These are phyloP conservation scores for Toxotes jaculatrix DNA, from an alignment of 2,113 vertebrate species.

Conservation along the genomic window DNA sequence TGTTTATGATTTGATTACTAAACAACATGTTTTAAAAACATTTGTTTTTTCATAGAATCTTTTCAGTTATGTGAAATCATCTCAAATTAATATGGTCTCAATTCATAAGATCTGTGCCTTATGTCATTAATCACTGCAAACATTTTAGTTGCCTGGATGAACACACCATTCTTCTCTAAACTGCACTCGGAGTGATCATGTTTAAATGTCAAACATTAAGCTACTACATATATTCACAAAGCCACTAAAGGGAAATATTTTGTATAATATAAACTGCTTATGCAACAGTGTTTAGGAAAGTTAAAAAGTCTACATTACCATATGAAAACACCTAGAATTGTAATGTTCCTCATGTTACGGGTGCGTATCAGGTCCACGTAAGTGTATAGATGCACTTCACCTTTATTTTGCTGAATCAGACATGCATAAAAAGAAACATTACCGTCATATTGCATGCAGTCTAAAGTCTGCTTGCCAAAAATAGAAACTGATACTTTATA, in stretches of 20 bases:
- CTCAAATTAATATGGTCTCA: neutral
- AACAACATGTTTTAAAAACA: no score
- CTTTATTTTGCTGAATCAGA: constrained; percentile 27
- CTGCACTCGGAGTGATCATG: neutral
- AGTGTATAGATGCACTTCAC: constrained; percentile 29
- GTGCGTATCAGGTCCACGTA: constrained; percentile 65
- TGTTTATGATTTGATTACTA: neutral
- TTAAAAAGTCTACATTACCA: constrained; percentile 58
- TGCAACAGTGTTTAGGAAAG: neutral
- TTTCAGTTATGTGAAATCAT: neutral
- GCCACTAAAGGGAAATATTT: neutral
- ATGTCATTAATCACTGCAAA: neutral
- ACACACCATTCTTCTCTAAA: no score
- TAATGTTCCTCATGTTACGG: constrained; percentile 66
- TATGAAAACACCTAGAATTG: constrained; percentile 48
- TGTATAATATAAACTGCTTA: neutral
- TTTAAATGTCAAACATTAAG: neutral
- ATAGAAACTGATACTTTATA: neutral
- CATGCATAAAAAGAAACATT: constrained; percentile 16
- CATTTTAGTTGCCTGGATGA: no score
- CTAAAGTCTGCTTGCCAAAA: neutral
- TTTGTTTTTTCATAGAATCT: neutral
- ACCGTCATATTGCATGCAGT: neutral
- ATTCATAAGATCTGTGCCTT: neutral
- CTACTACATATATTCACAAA: neutral